These are phyloP conservation scores for Trachythela sp. DNA, from an alignment of 64 coral and sea anemone species.

Conservation along the genomic window DNA sequence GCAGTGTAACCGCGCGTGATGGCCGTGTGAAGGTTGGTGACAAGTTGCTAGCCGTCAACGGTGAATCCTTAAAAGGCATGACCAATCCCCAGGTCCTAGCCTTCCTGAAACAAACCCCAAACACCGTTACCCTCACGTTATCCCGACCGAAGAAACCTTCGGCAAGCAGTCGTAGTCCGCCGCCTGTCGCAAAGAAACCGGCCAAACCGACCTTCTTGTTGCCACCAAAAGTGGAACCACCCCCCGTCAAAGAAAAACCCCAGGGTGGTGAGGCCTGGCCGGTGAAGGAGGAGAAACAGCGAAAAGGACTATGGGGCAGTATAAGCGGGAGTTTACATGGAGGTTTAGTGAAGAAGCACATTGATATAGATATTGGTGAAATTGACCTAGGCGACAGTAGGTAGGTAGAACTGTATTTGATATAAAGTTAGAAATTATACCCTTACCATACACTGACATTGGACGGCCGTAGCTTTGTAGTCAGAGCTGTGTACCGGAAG, in stretches of 20 bases:
- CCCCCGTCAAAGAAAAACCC: not conserved
- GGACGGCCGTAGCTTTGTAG: too few relatives aligned
- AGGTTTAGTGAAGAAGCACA: not conserved
- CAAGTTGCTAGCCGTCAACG: slow-evolving; percentile 82
- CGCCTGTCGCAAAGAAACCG: slow-evolving; percentile 30
- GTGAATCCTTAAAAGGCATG: slow-evolving; percentile 72
- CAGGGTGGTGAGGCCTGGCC: slow-evolving; percentile 72
- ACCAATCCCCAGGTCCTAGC: slow-evolving; percentile 55
- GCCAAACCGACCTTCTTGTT: not conserved
- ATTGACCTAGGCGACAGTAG: not conserved
- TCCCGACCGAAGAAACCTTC: slow-evolving; percentile 52
- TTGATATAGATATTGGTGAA: not conserved
- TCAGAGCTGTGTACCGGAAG: too few relatives aligned
- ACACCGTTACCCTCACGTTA: slow-evolving; percentile 57
- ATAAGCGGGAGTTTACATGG: not conserved
- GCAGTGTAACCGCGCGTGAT: slow-evolving; percentile 64
- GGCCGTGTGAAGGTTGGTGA: slow-evolving; percentile 77
- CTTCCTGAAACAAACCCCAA: slow-evolving; percentile 69
- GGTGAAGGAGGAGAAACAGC: slow-evolving; percentile 57
- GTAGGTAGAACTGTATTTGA: too few relatives aligned
- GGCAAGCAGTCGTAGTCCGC: not conserved
- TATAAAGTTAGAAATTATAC: too few relatives aligned
- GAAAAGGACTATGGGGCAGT: slow-evolving; percentile 47
- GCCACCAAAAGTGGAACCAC: slow-evolving; percentile 1
- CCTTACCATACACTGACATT: too few relatives aligned